Conservation (phyloP, 2,888 invertebrate species). For the Xylota segnis region DNA sequence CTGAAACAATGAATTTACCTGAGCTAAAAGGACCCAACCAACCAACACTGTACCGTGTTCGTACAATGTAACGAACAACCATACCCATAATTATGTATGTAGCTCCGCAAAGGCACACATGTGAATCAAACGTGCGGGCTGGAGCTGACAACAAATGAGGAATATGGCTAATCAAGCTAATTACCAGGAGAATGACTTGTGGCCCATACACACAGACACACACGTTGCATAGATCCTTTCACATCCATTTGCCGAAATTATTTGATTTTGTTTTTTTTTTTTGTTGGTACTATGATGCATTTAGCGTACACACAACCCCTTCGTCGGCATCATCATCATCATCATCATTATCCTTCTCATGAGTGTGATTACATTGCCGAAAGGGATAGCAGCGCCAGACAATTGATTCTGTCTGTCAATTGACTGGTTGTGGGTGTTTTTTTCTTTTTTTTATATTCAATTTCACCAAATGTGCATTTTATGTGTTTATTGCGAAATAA, state of each 20-base stretch:
- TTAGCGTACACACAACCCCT: not conserved
- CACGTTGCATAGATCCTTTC: not conserved
- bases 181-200: conserved; percentile 41
- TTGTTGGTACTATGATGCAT: not conserved
- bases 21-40: conserved; percentile 18
- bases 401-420: conserved; percentile 62
- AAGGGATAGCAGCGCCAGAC: conserved; percentile 46
- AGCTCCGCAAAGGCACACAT: conserved; percentile 22
- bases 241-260: not conserved
- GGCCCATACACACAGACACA: not conserved
- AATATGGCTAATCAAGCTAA: conserved; percentile 64
- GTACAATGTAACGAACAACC: conserved; percentile 15
- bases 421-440: conserved; percentile 36
- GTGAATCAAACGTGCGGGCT: conserved; percentile 7
- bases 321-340: not conserved
- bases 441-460: conserved; percentile 27
- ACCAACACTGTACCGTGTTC: not conserved
- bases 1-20: conserved; percentile 41
- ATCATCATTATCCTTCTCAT: conserved; percentile 22
- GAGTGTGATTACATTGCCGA: conserved; percentile 36
- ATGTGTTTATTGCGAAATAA: conserved; percentile 34
- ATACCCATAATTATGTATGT: conserved; percentile 12
- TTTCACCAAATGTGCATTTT: conserved; percentile 46
- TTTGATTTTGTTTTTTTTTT: conserved; percentile 20
- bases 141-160: conserved; percentile 46